Base-by-base conservation (phyloP, 2,888 invertebrate genomes). In the Ernsta delagoae region DNA sequence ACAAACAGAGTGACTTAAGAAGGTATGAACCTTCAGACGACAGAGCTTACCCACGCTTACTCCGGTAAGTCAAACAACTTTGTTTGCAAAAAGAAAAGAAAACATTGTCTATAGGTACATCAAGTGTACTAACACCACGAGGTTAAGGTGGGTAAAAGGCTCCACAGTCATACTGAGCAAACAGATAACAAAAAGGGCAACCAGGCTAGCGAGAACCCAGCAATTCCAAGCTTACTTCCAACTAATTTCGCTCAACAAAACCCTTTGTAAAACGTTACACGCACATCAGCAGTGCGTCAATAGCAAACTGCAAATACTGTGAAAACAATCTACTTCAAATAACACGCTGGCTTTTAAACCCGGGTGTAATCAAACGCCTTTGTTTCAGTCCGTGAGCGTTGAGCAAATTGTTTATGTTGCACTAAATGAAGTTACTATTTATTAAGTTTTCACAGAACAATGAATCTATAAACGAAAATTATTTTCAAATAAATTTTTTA, bases 241-340 rank as follows among this genome's bases (percentile, higher is more conserved):
- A 59, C 65, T 65, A 65, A 76, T 76, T 76, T 73, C 73, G 71
- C 72, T 73, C 69, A 72, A 74, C 74, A 73, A 73, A 77, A 73
- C 68, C 72, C 75, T 74, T 75, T 74, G 75, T 75, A 74, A 74
- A 70, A 73, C 71, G 72, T 75, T 74, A 73, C 70, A 72, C 71
- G 72, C 62, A 60, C 70, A 71, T 71, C 54, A 70, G 70, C 71
- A 53, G 41, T 36, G 12, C 31, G 39, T 53, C 62, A 50, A 66
- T 59, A 9, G 59, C 59, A 41, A 59, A 59, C 59, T 53, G 59
- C 39, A 41, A 41, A 53, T 31, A 12, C 39, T 59, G 41, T 62
- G 62, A 62, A 53, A 54, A 63, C 63, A 63, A 54, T 63, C 54
- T 16, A 62, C 39, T 39, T 16, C 39, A 36, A 63, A 63, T 43